phyloP scores from a whole-genome alignment of 2,888 invertebrate genomes.

The Tiphia femorata region DNA sequence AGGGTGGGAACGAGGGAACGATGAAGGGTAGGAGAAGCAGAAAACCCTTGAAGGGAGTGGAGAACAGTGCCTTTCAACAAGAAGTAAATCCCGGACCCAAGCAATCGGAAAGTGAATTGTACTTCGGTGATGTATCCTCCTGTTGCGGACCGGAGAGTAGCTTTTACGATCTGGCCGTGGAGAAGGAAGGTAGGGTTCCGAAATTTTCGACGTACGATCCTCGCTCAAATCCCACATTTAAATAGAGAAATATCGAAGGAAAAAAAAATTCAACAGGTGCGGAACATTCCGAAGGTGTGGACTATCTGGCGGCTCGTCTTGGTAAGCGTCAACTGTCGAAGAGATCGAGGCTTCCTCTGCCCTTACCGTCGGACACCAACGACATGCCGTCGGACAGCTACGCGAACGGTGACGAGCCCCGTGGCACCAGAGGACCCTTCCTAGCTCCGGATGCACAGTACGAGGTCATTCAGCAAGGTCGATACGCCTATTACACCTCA shows the following conservation, averaged over 20 bases:
- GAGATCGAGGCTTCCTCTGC: conserved; percentile 71
- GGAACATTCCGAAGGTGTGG: conserved; percentile 70
- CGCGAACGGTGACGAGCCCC: conserved; percentile 54
- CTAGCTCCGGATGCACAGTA: conserved; percentile 77
- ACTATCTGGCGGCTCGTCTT: conserved; percentile 73
- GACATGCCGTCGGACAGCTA: conserved; percentile 56
- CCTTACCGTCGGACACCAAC: conserved; percentile 45
- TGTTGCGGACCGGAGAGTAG: conserved; percentile 78
- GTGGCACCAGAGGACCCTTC: conserved; percentile 67
- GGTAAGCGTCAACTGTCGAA: conserved; percentile 74
- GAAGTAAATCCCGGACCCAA: conserved; percentile 74
- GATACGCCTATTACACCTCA: conserved; percentile 57
- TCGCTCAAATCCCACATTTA: background rate
- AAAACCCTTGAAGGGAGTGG: conserved; percentile 77
- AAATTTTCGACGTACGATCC: background rate
- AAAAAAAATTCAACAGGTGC: conserved; percentile 41
- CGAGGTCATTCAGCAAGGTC: conserved; percentile 72
- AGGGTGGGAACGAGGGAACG: conserved; percentile 57
- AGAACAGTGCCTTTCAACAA: conserved; percentile 83
- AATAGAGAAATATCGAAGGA: too few species aligned
- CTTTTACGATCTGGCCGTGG: conserved; percentile 73
- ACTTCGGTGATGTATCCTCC: conserved; percentile 88
- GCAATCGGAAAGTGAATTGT: conserved; percentile 84
- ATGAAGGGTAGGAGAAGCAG: conserved; percentile 69
- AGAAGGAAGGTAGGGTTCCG: conserved; percentile 65